phyloP scores from a whole-genome alignment of 1,140 invertebrate species.

The Littorina saxatilis region DNA sequence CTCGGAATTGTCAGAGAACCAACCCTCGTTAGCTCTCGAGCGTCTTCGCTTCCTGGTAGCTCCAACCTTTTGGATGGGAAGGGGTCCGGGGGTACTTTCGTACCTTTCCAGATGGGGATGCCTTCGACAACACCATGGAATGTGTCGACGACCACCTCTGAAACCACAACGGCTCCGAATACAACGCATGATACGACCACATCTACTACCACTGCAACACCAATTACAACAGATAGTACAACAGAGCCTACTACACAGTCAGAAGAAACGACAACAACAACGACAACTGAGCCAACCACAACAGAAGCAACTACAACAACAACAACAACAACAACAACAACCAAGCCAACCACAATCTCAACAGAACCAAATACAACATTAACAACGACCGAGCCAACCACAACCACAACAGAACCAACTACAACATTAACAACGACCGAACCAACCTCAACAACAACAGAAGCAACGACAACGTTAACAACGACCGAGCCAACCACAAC shows the following conservation, averaged over 20 bases:
- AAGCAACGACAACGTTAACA: background rate
- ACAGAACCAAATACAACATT: too few relatives aligned
- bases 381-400: background rate
- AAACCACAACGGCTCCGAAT: background rate
- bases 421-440: background rate
- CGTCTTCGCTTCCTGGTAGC: slow-evolving; percentile 5
- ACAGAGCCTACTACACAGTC: background rate
- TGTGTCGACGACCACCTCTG: background rate
- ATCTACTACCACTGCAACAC: background rate
- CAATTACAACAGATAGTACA: background rate
- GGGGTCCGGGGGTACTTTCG: background rate
- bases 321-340: too few relatives aligned
- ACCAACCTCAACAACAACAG: background rate
- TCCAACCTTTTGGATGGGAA: slow-evolving; percentile 4
- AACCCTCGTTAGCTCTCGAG: slow-evolving; percentile 9
- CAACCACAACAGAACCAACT: background rate
- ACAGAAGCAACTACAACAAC: background rate
- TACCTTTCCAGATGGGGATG: background rate
- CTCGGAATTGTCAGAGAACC: background rate
- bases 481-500: background rate
- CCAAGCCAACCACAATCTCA: too few relatives aligned
- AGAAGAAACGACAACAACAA: background rate
- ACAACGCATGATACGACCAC: background rate
- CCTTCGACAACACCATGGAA: background rate
- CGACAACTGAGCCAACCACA: background rate